phyloP scores from a whole-genome alignment of 2,113 vertebrate species.

The Lamprotornis superbus region DNA sequence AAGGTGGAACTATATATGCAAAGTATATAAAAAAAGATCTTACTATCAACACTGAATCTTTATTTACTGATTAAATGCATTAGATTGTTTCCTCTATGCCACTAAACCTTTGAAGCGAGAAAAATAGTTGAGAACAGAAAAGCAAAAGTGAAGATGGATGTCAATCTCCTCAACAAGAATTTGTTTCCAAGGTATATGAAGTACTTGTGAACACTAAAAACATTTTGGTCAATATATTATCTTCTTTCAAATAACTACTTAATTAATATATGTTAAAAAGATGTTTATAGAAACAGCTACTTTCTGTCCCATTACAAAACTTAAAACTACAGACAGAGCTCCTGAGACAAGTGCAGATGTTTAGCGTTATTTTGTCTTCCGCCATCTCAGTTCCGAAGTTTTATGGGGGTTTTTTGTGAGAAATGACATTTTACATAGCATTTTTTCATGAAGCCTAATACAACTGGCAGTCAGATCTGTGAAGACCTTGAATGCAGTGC shows the following conservation, averaged over 20 bases:
- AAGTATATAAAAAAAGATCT: background rate
- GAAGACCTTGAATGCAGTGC: background rate
- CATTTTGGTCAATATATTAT: background rate
- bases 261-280: background rate
- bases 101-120: background rate
- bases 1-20: constrained; percentile 2
- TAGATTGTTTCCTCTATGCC: background rate
- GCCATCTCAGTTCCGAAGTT: background rate
- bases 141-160: background rate
- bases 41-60: background rate
- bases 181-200: background rate
- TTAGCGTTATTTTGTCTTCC: background rate
- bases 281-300: background rate
- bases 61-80: background rate
- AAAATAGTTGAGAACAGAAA: background rate
- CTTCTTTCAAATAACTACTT: background rate
- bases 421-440: background rate
- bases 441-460: background rate
- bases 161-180: background rate
- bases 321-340: background rate
- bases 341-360: background rate
- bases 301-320: background rate
- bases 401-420: background rate
- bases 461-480: background rate
- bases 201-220: background rate